A percentile compares a stretch with the other conserved stretches of the same genome.
Evolutionary conservation across 2,888 invertebrate species (phyloP).

Genomic region (Meta bourneti): DNA sequence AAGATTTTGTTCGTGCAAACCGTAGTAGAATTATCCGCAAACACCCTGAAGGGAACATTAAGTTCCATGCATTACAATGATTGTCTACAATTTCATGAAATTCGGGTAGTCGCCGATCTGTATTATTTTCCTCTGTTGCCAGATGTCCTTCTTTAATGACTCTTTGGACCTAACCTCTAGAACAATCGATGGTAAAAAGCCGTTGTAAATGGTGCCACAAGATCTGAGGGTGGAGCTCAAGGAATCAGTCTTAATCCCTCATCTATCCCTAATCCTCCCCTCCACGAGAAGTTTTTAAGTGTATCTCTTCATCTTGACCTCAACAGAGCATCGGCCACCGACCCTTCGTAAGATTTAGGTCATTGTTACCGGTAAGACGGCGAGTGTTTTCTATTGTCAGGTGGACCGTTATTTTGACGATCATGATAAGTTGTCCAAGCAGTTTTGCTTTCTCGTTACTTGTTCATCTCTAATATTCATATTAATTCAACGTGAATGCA

Average conservation of each 20-base stretch:
- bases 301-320: constrained; percentile 39
- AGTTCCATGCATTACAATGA: background rate
- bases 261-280: constrained; percentile 2
- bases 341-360: constrained; percentile 48
- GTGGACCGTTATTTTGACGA: background rate
- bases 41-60: no score
- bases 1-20: no score
- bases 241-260: background rate
- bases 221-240: background rate
- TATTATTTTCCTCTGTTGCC: no score
- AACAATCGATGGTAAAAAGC: background rate
- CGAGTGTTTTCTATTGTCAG: constrained; percentile 6
- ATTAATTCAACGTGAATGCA: background rate
- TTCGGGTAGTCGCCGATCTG: no score
- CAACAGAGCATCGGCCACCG: constrained; percentile 20
- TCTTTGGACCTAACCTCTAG: no score
- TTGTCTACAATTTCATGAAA: background rate
- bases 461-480: background rate
- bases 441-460: background rate
- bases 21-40: no score
- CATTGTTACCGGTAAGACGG: constrained; percentile 50
- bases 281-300: background rate
- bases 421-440: background rate
- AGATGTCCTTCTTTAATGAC: background rate
- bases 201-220: background rate